Percentiles rank a stretch among this genome's conserved stretches.
Conservation (phyloP, 2,113 vertebrate genomes). For the Mustela lutreola region DNA sequence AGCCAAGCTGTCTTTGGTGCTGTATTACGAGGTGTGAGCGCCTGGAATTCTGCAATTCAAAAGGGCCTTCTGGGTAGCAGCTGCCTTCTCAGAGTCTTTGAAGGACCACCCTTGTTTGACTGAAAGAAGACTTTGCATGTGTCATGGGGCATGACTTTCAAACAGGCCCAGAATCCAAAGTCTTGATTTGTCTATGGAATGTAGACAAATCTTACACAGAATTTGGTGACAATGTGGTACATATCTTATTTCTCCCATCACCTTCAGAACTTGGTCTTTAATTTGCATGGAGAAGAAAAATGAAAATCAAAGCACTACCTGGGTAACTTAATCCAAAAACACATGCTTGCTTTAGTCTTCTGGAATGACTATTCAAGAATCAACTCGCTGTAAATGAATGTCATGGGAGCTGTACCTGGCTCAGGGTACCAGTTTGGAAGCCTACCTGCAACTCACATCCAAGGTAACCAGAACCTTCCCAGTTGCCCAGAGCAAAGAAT, state of each 20-base stretch:
- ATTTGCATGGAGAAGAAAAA: background rate
- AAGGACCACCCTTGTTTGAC: conserved; percentile 80
- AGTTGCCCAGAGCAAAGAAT: background rate
- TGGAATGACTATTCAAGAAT: background rate
- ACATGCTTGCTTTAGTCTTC: background rate
- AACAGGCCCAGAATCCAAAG: background rate
- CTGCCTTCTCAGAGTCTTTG: conserved; percentile 83
- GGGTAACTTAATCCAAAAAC: background rate
- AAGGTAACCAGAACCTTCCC: background rate
- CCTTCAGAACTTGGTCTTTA: background rate
- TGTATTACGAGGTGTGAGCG: conserved; percentile 81
- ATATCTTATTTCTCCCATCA: background rate
- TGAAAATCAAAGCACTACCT: background rate
- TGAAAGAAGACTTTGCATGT: conserved; percentile 80
- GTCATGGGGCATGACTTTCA: conserved; percentile 72
- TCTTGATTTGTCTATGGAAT: background rate
- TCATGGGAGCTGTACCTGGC: background rate
- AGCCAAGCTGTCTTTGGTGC: conserved; percentile 84
- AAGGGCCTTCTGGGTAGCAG: conserved; percentile 82
- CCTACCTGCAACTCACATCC: background rate
- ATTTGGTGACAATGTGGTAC: background rate
- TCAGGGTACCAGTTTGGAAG: background rate
- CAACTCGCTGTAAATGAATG: background rate
- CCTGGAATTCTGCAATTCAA: conserved; percentile 81
- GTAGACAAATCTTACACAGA: background rate